Evolutionary conservation across 2,797 vertebrate genomes (phyloP).

Genomic region (Tragelaphus eurycerus): DNA sequence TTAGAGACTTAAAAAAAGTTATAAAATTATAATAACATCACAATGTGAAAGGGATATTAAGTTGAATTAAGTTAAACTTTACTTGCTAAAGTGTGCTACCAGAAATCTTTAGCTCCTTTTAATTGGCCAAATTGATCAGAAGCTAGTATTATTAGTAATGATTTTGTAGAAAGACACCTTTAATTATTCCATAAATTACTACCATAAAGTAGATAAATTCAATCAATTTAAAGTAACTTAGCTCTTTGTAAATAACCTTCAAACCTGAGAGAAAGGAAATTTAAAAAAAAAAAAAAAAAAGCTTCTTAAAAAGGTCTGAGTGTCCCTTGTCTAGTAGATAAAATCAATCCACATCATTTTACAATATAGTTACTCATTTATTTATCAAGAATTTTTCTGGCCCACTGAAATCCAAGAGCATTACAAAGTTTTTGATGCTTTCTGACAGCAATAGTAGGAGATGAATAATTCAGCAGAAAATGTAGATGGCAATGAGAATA

Average conservation of each 20-base stretch:
- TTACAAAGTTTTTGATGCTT: background rate
- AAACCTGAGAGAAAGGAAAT: background rate
- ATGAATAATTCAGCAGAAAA: background rate
- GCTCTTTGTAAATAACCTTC: constrained; percentile 17
- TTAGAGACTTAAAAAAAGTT: background rate
- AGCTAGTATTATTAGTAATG: background rate
- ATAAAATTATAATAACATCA: background rate
- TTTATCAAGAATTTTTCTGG: background rate
- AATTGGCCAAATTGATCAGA: background rate
- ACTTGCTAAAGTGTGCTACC: background rate
- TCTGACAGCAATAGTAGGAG: background rate
- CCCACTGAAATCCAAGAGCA: background rate
- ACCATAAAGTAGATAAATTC: background rate
- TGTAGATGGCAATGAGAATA: background rate
- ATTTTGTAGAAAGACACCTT: background rate
- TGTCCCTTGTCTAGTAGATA: background rate
- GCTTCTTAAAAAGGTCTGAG: background rate
- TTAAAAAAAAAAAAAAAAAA: background rate
- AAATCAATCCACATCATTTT: background rate
- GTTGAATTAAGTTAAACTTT: background rate
- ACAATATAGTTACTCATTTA: background rate
- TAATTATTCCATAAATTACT: constrained; percentile 15
- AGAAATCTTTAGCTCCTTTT: background rate
- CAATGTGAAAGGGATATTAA: background rate
- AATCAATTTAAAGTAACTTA: background rate